Evolutionary conservation across 1,140 invertebrate genomes (phyloP).

Genomic region (Yoshiicerus persimilis): DNA sequence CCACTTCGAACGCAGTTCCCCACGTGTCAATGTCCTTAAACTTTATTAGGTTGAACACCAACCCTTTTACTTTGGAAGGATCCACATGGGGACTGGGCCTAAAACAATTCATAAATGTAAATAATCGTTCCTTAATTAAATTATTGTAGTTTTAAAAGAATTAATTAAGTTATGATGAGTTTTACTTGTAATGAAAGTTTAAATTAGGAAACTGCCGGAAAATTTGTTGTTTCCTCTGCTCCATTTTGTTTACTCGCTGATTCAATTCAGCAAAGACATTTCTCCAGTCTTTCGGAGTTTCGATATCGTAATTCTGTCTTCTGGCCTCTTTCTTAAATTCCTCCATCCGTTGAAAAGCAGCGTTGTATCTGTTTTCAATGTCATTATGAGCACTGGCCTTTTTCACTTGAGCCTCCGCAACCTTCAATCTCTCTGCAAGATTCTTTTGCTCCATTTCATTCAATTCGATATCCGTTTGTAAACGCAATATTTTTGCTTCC

Average conservation of each 20-base stretch:
- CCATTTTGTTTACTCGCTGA: background rate
- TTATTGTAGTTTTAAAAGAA: background rate
- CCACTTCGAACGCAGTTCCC: constrained; percentile 80
- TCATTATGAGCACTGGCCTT: constrained; percentile 71
- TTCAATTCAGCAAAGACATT: background rate
- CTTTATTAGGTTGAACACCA: constrained; percentile 74
- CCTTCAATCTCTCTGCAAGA: constrained; percentile 61
- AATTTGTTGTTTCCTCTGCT: background rate
- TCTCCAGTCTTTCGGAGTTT: background rate
- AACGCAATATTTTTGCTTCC: constrained; percentile 74
- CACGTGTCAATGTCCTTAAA: constrained; percentile 67
- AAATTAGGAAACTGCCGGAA: background rate
- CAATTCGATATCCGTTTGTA: constrained; percentile 73
- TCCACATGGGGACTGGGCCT: constrained; percentile 75
- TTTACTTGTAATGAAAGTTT: constrained; percentile 51
- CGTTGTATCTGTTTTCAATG: constrained; percentile 61
- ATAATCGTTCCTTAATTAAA: no score
- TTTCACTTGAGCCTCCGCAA: constrained; percentile 69
- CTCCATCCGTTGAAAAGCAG: background rate
- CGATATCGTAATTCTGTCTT: background rate
- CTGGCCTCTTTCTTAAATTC: background rate
- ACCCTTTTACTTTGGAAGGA: constrained; percentile 71
- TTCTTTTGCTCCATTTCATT: constrained; percentile 75
- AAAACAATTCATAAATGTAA: background rate
- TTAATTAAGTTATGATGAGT: background rate